Percentiles rank a stretch among this genome's conserved stretches.
phyloP scores from a whole-genome alignment of 2,888 invertebrate species.

The Polia nebulosa region DNA sequence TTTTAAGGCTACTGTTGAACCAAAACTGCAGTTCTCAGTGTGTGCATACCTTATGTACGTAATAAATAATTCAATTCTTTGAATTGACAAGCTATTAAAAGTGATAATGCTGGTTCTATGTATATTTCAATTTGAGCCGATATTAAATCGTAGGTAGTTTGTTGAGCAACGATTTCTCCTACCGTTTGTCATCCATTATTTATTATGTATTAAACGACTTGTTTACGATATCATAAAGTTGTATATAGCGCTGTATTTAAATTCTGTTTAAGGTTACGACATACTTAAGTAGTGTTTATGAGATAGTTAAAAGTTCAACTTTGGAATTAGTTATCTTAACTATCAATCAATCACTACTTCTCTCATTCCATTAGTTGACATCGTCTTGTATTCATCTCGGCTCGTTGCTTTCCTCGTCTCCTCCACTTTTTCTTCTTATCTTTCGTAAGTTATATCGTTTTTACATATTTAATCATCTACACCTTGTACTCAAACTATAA shows the following conservation, averaged over 20 bases:
- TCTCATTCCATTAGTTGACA: constrained; percentile 9
- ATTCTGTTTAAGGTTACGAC: constrained; percentile 35
- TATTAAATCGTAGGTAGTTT: constrained; percentile 51
- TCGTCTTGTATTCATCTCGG: not conserved
- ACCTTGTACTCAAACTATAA: not conserved
- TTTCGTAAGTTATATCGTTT: no score
- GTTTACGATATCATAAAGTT: constrained; percentile 58
- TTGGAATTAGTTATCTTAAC: constrained; percentile 20
- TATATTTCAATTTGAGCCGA: constrained; percentile 53
- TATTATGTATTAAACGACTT: constrained; percentile 55
- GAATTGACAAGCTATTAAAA: constrained; percentile 56
- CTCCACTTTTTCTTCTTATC: no score
- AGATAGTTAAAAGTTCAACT: constrained; percentile 37
- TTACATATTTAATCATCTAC: no score
- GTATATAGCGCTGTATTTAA: constrained; percentile 39
- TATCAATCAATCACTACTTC: constrained; percentile 23
- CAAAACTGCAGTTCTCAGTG: not conserved
- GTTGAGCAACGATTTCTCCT: constrained; percentile 54
- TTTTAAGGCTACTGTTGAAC: not conserved
- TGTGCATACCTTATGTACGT: constrained; percentile 10
- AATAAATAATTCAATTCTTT: constrained; percentile 50
- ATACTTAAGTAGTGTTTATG: constrained; percentile 26
- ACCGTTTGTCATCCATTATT: constrained; percentile 55
- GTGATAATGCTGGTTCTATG: constrained; percentile 47
- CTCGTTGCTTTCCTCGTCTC: no score